Percentiles rank a stretch among this genome's conserved stretches.
These are phyloP conservation scores for Drosophila falleni DNA, from an alignment of 2,888 invertebrate genomes.

Conservation along the genomic window DNA sequence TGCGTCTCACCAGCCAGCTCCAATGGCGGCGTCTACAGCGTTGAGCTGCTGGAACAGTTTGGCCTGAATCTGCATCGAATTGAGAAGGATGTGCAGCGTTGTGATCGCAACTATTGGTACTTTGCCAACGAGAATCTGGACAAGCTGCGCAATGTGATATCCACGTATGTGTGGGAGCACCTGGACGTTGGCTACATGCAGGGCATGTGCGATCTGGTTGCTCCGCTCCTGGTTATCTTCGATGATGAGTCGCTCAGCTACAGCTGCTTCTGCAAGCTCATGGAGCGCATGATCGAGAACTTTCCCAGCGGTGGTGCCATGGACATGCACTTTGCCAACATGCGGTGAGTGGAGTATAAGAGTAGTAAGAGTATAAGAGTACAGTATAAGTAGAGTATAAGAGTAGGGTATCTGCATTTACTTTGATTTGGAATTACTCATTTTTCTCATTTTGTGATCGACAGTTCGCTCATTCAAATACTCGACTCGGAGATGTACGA, in stretches of 20 bases:
- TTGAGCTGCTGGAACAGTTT: constrained; percentile 93
- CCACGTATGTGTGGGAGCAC: constrained; percentile 97
- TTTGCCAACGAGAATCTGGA: constrained; percentile 96
- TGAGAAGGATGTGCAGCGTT: constrained; percentile 98
- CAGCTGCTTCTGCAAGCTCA: constrained; percentile 95
- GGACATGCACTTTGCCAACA: constrained; percentile 98
- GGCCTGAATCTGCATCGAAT: constrained; percentile 96
- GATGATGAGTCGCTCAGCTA: constrained; percentile 96
- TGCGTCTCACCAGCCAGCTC: constrained; percentile 95
- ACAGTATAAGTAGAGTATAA: too few relatives aligned
- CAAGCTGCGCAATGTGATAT: constrained; percentile 97
- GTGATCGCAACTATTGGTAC: constrained; percentile 97
- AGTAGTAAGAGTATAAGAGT: too few relatives aligned
- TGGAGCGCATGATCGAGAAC: constrained; percentile 96
- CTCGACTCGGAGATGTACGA: constrained; percentile 97
- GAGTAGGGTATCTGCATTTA: too few relatives aligned
- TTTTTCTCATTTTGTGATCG: background rate
- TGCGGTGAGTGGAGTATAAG: constrained; percentile 87
- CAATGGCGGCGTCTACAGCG: constrained; percentile 95
- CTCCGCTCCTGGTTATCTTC: constrained; percentile 95
- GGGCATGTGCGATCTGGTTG: constrained; percentile 98
- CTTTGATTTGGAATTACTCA: too few relatives aligned
- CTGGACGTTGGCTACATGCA: constrained; percentile 98
- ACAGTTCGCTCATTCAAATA: constrained; percentile 92
- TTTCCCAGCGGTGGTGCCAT: constrained; percentile 97